Percentiles rank a stretch among this genome's conserved stretches.
Evolutionary conservation across 2,888 invertebrate species (phyloP).

Genomic region (Ormyrus pomaceus): DNA sequence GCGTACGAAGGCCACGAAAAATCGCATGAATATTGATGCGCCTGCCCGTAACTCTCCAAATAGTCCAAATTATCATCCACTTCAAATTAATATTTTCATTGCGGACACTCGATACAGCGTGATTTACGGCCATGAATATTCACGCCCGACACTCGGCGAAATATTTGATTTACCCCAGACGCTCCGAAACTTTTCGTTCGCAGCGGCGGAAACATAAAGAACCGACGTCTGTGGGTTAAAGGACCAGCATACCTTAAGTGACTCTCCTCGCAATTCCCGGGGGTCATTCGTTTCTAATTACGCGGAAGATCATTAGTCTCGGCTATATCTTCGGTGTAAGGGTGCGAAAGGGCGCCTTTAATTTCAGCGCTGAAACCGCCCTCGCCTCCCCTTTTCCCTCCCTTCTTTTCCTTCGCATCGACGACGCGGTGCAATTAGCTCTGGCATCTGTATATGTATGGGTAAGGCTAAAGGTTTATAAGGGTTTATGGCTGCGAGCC

Average conservation of each 20-base stretch:
- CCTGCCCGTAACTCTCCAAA: neutral
- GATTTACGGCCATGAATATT: constrained; percentile 1
- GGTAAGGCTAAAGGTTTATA: neutral
- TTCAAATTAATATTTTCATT: neutral
- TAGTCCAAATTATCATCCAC: too few relatives aligned
- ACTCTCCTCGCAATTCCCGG: constrained; percentile 10
- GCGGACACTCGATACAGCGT: neutral
- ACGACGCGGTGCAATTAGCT: constrained; percentile 13
- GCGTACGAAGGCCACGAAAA: neutral
- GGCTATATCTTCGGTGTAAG: constrained; percentile 31
- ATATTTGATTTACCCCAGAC: constrained; percentile 15
- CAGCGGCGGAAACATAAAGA: too few relatives aligned
- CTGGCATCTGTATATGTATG: neutral
- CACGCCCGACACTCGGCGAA: neutral
- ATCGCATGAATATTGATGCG: constrained; percentile 4
- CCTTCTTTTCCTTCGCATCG: neutral
- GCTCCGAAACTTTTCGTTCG: neutral
- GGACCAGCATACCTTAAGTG: neutral
- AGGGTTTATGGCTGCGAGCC: too few relatives aligned
- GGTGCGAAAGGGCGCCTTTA: constrained; percentile 17
- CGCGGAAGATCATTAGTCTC: constrained; percentile 50
- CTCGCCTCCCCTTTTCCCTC: constrained; percentile 1
- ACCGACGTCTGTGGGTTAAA: too few relatives aligned
- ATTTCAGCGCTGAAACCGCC: constrained; percentile 19
- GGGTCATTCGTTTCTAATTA: constrained; percentile 49